A percentile compares a stretch with the other conserved stretches of the same genome.
phyloP scores from a whole-genome alignment of 2,797 vertebrate genomes.

The Sus cebifrons region DNA sequence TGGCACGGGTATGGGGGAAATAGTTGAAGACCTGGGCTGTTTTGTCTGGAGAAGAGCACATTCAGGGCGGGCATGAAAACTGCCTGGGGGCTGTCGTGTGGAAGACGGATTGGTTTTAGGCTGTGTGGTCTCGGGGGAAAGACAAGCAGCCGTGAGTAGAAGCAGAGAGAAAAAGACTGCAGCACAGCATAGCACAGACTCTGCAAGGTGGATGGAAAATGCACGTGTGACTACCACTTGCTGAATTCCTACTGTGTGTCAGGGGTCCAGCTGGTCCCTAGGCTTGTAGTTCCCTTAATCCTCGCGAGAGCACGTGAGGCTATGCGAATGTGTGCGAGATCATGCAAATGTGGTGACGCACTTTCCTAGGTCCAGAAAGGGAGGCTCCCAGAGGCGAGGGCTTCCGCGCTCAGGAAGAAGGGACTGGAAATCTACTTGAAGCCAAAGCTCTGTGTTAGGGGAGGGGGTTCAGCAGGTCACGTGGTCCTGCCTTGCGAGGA shows the following conservation, averaged over 20 bases:
- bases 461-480: accelerated
- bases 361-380: background rate
- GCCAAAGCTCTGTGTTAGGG: background rate
- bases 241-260: background rate
- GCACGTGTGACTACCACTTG: accelerated
- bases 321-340: too few species aligned
- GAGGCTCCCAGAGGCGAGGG: background rate
- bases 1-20: background rate
- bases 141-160: background rate
- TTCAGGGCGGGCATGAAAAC: too few species aligned
- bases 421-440: background rate
- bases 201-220: background rate
- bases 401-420: background rate
- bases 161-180: background rate
- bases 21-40: background rate
- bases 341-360: too few species aligned
- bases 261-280: accelerated
- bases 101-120: background rate
- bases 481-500: accelerated
- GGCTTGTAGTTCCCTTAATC: background rate
- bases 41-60: background rate
- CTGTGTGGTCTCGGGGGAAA: background rate
- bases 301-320: background rate
- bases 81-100: background rate
- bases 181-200: accelerated